A percentile compares a stretch with the other conserved stretches of the same genome.
Evolutionary conservation across 2,113 vertebrate genomes (phyloP).

Genomic region (Daubentonia madagascariensis): DNA sequence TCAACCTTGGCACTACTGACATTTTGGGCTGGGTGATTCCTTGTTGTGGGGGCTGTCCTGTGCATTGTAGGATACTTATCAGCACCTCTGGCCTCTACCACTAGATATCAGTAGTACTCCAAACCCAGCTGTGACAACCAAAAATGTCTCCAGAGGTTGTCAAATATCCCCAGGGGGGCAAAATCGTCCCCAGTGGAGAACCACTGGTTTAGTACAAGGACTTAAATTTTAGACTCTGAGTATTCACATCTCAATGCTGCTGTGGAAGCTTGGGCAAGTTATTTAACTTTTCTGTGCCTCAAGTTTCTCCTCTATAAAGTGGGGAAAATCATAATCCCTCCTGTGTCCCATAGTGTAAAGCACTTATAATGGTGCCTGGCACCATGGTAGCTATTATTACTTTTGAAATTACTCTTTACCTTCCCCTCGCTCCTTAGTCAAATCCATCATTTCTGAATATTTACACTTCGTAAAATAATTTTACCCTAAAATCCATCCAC

Average conservation of each 20-base stretch:
- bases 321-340: neutral
- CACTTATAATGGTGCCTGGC: neutral
- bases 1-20: rapidly evolving
- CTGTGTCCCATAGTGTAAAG: neutral
- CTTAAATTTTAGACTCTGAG: neutral
- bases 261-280: neutral
- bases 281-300: neutral
- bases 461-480: neutral
- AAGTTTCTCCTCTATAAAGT: neutral
- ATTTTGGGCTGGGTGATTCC: rapidly evolving
- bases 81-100: neutral
- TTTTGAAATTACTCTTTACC: neutral
- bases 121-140: neutral
- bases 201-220: neutral
- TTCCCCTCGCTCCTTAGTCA: neutral
- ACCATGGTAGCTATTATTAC: neutral
- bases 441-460: neutral
- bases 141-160: neutral
- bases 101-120: neutral
- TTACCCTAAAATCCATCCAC: neutral
- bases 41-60: neutral
- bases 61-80: rapidly evolving
- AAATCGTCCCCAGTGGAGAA: neutral
- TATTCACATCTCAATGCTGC: neutral
- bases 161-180: neutral